Percentiles rank a stretch among this genome's conserved stretches.
Conservation (phyloP, 2,113 vertebrate species). For the Chrysemys picta region DNA sequence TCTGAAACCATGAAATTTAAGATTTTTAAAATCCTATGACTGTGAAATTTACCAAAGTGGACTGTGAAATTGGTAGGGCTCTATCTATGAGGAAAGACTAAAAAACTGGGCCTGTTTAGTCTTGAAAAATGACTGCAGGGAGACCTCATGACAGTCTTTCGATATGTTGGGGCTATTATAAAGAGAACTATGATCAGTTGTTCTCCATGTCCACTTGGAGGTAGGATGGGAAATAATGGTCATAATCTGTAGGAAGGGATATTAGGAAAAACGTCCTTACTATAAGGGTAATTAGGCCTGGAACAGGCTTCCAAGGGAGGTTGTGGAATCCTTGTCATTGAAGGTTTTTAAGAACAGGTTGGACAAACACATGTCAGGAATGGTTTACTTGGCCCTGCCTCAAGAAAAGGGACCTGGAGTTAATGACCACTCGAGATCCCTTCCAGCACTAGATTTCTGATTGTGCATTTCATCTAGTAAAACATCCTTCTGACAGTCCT, state of each 20-base stretch:
- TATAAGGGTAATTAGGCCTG: neutral
- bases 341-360: neutral
- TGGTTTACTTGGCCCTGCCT: neutral
- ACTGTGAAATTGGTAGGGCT: neutral
- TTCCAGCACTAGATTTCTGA: neutral
- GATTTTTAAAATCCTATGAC: neutral
- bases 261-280: neutral
- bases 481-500: neutral
- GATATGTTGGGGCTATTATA: neutral
- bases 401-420: neutral
- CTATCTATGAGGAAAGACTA: neutral
- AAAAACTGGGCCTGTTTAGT: neutral
- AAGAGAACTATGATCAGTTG: neutral
- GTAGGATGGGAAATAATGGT: neutral
- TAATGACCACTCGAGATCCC: neutral
- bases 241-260: neutral
- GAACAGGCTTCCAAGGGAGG: neutral
- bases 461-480: neutral
- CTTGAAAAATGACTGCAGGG: neutral
- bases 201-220: neutral
- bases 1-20: neutral
- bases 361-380: neutral
- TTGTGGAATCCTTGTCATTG: neutral
- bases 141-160: neutral
- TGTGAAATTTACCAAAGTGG: neutral